phyloP scores from a whole-genome alignment of 2,797 vertebrate genomes.

The Apodemus agrarius region DNA sequence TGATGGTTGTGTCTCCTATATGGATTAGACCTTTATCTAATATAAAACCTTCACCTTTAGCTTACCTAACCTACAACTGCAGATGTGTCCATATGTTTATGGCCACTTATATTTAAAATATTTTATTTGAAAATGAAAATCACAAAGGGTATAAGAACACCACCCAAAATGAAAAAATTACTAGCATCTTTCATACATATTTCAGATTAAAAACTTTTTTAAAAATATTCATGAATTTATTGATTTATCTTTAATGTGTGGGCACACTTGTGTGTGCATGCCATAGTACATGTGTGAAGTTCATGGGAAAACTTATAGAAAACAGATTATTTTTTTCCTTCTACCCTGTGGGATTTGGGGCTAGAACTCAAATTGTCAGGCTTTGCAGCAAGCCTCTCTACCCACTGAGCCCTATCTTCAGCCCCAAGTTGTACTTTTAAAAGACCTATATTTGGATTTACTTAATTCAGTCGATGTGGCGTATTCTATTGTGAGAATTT shows the following conservation, averaged over 20 bases:
- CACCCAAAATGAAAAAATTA: neutral
- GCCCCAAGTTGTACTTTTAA: neutral
- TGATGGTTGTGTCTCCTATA: neutral
- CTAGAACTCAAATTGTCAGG: neutral
- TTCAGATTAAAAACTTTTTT: neutral
- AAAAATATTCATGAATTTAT: neutral
- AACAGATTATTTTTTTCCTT: neutral
- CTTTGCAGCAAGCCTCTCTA: neutral
- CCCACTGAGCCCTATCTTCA: neutral
- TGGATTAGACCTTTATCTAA: neutral
- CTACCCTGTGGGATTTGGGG: neutral
- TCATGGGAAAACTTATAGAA: neutral
- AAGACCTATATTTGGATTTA: neutral
- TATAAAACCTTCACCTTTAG: neutral
- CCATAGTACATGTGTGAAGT: neutral
- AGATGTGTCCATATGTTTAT: neutral
- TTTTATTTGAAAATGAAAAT: conserved; percentile 33
- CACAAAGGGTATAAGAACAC: neutral
- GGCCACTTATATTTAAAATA: neutral
- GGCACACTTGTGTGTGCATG: neutral
- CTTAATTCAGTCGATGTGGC: neutral
- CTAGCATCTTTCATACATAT: neutral
- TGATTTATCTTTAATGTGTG: neutral
- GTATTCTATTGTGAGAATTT: neutral
- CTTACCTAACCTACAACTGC: neutral